Evolutionary conservation across 1,140 invertebrate genomes (phyloP).

Genomic region (Drosophila tropicalis): DNA sequence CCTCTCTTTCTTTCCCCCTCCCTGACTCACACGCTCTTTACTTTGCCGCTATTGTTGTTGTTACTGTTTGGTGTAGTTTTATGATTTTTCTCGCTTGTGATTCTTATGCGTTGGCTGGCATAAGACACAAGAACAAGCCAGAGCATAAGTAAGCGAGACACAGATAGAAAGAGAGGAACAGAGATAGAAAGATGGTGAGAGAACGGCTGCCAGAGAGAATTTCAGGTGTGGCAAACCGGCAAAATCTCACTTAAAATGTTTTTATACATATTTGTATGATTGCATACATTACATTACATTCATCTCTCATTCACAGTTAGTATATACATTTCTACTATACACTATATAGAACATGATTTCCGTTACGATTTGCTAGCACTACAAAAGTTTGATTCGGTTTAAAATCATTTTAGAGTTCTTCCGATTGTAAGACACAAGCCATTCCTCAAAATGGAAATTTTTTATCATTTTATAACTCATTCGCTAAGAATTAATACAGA

Average conservation of each 20-base stretch:
- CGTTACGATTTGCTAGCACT: neutral
- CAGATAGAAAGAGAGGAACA: neutral
- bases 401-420: no score
- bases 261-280: neutral
- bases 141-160: neutral
- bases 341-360: constrained; percentile 1
- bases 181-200: neutral
- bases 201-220: neutral
- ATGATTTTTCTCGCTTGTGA: constrained; percentile 15
- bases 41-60: constrained; percentile 18
- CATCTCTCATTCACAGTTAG: neutral
- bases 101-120: constrained; percentile 12
- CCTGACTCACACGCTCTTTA: neutral
- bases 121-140: constrained; percentile 4
- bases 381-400: no score
- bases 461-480: no score
- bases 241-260: constrained; percentile 19
- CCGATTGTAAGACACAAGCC: no score
- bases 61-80: constrained; percentile 23
- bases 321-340: neutral
- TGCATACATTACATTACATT: neutral
- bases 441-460: no score
- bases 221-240: constrained; percentile 22
- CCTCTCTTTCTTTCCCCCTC: no score
- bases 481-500: no score